These are phyloP conservation scores for Pogona vitticeps DNA, from an alignment of 2,113 vertebrate genomes.

Conservation along the genomic window DNA sequence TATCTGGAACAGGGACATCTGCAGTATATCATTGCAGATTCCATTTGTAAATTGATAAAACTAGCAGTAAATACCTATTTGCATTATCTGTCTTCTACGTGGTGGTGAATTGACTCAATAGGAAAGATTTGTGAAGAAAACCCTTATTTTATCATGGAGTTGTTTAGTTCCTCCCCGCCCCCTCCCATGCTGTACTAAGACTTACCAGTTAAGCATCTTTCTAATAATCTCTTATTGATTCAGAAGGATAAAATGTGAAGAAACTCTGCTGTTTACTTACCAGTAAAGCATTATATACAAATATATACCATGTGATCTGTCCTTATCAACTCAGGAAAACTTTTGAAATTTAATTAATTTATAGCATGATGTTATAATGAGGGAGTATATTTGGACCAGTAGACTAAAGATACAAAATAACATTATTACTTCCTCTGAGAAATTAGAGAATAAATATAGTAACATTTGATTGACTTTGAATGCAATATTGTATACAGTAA, in stretches of 20 bases:
- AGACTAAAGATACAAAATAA: background rate
- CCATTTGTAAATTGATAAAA: background rate
- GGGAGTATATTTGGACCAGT: background rate
- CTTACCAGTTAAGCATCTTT: background rate
- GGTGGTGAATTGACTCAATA: background rate
- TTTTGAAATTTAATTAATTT: background rate
- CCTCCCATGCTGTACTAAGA: background rate
- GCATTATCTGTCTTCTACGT: background rate
- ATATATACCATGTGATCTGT: background rate
- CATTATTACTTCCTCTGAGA: background rate
- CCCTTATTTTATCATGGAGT: background rate
- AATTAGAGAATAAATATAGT: background rate
- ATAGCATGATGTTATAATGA: background rate
- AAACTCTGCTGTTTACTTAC: background rate
- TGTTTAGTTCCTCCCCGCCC: background rate
- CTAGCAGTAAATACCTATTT: background rate
- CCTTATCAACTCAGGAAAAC: background rate
- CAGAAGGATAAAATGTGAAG: background rate
- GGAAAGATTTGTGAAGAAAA: background rate
- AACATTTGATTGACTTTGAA: background rate
- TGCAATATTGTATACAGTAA: too few species aligned
- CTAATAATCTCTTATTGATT: background rate
- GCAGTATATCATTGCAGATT: background rate
- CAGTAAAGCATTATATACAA: background rate
- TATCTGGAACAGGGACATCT: too few species aligned